Percentiles rank a stretch among this genome's conserved stretches.
phyloP scores from a whole-genome alignment of 2,113 vertebrate genomes.

The Mastomys natalensis region DNA sequence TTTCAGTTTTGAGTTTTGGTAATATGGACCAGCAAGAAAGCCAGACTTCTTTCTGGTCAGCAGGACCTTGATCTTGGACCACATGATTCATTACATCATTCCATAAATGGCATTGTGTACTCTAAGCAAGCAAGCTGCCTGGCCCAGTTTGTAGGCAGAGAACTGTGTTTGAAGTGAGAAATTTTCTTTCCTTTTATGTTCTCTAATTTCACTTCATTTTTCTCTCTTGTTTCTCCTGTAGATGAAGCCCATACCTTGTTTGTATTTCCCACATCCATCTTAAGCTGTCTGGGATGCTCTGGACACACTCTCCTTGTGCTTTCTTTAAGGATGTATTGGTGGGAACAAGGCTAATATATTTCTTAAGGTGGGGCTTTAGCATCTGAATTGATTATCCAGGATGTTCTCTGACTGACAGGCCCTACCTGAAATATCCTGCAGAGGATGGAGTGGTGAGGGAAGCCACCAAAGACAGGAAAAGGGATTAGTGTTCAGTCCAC shows the following conservation, averaged over 20 bases:
- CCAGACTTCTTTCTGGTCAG: background rate
- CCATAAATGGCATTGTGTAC: background rate
- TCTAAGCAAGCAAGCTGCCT: fast-evolving
- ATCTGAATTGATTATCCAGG: conserved; percentile 80
- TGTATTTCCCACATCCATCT: conserved; percentile 66
- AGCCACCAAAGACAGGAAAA: conserved; percentile 76
- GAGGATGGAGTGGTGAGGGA: conserved; percentile 33
- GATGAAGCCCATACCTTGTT: conserved; percentile 44
- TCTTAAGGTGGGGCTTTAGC: conserved; percentile 74
- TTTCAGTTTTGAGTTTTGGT: background rate
- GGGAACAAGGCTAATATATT: conserved; percentile 76
- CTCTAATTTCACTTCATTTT: background rate
- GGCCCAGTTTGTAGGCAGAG: background rate
- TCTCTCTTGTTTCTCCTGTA: background rate
- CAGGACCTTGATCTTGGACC: background rate
- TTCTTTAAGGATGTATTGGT: conserved; percentile 80
- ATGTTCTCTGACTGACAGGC: conserved; percentile 69
- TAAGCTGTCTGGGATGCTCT: conserved; percentile 80
- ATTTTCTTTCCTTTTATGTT: background rate
- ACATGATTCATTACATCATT: background rate
- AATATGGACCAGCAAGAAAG: background rate
- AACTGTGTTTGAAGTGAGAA: conserved; percentile 48
- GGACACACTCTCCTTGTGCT: conserved; percentile 44
- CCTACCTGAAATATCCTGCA: conserved; percentile 39
- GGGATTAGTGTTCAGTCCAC: conserved; percentile 86